Percentiles rank a stretch among this genome's conserved stretches.
phyloP scores from a whole-genome alignment of 2,888 invertebrate genomes.

The Spialia ferax region DNA sequence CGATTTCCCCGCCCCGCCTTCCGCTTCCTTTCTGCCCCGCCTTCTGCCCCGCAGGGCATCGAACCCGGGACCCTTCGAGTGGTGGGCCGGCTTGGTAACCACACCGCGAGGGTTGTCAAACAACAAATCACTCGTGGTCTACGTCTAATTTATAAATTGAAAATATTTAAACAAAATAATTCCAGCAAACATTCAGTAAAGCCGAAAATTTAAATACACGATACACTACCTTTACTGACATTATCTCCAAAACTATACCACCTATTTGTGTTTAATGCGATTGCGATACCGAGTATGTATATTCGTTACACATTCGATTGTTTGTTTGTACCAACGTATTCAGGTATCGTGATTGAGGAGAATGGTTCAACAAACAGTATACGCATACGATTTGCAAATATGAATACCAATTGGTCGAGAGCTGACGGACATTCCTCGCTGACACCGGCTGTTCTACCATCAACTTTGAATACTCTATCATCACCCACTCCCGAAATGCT shows the following conservation, averaged over 20 bases:
- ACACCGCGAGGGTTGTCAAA: too few species aligned
- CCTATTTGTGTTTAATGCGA: neutral
- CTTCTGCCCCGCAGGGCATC: too few species aligned
- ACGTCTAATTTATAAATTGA: too few species aligned
- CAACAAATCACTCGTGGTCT: too few species aligned
- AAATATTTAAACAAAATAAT: too few species aligned
- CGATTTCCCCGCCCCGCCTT: too few species aligned
- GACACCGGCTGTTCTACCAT: neutral
- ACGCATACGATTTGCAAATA: constrained; percentile 70
- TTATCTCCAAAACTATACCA: constrained; percentile 21
- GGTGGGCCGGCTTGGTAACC: too few species aligned
- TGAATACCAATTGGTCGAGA: constrained; percentile 59
- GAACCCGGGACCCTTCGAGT: too few species aligned
- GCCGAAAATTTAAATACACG: constrained; percentile 16
- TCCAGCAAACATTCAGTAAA: constrained; percentile 3
- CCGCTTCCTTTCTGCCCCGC: too few species aligned
- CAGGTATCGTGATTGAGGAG: constrained; percentile 61
- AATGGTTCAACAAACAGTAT: constrained; percentile 61
- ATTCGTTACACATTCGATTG: constrained; percentile 47
- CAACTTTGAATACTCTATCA: constrained; percentile 31
- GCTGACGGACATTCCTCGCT: constrained; percentile 5
- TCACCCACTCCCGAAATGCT: constrained; percentile 15
- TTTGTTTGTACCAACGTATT: constrained; percentile 50
- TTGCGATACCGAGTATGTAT: constrained; percentile 49
- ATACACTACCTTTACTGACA: constrained; percentile 4